phyloP scores from a whole-genome alignment of 1,140 invertebrate genomes.

The Zaprionus kolodkinae region DNA sequence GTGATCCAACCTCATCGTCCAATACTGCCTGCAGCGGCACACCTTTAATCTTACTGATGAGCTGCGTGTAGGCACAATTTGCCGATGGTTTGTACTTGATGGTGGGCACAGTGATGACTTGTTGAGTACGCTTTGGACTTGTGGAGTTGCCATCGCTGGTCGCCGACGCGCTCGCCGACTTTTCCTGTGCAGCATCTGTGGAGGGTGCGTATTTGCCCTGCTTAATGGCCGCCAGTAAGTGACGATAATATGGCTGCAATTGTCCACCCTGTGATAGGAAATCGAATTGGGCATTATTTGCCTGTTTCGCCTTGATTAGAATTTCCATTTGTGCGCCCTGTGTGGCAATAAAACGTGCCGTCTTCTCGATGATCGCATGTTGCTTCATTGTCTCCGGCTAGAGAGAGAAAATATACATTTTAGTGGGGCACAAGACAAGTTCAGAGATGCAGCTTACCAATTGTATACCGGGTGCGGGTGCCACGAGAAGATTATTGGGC shows the following conservation, averaged over 20 bases:
- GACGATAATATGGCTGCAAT: slow-evolving; percentile 96
- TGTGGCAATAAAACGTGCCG: slow-evolving; percentile 95
- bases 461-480: slow-evolving; percentile 87
- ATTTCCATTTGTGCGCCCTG: slow-evolving; percentile 99
- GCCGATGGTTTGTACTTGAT: slow-evolving; percentile 92
- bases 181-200: slow-evolving; percentile 74
- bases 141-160: slow-evolving; percentile 84
- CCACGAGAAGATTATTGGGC: slow-evolving; percentile 88
- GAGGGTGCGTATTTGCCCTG: slow-evolving; percentile 89
- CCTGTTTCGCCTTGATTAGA: slow-evolving; percentile 98
- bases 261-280: slow-evolving; percentile 95
- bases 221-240: slow-evolving; percentile 92
- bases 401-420: slow-evolving; percentile 14
- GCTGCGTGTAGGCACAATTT: slow-evolving; percentile 93
- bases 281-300: slow-evolving; percentile 95
- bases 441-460: slow-evolving; percentile 88
- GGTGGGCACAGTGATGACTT: slow-evolving; percentile 76
- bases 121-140: slow-evolving; percentile 51
- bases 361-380: slow-evolving; percentile 98
- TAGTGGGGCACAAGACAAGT: too few species aligned
- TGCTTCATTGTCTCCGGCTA: slow-evolving; percentile 96
- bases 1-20: slow-evolving; percentile 65
- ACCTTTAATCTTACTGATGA: slow-evolving; percentile 93
- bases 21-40: slow-evolving; percentile 85
- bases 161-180: slow-evolving; percentile 66